A percentile compares a stretch with the other conserved stretches of the same genome.
Evolutionary conservation across 2,113 vertebrate species (phyloP).

Genomic region (Xerus inauris): DNA sequence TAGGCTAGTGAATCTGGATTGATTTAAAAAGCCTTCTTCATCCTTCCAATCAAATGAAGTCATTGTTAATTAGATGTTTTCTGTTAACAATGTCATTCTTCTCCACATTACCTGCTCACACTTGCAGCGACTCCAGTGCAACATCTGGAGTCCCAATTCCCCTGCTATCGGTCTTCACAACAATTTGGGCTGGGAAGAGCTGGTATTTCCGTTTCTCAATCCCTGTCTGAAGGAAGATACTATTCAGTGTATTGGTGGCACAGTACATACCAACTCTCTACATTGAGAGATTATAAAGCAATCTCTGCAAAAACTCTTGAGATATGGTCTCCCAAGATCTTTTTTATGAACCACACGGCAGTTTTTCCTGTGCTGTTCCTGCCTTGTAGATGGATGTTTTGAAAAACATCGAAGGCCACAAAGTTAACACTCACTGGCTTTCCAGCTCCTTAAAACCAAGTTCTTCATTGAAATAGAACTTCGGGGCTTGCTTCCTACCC

Average conservation of each 20-base stretch:
- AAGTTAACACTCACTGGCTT: not conserved
- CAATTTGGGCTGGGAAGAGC: not conserved
- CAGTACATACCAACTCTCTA: not conserved
- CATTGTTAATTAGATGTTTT: constrained; percentile 86
- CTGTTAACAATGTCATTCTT: constrained; percentile 82
- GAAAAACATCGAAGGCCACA: not conserved
- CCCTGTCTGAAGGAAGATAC: constrained; percentile 37
- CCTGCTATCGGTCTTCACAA: constrained; percentile 39
- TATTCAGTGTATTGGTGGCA: not conserved
- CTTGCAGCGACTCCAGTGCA: constrained; percentile 64
- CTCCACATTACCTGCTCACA: constrained; percentile 80
- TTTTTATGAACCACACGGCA: not conserved
- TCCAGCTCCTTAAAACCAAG: not conserved
- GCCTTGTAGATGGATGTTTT: not conserved
- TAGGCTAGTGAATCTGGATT: constrained; percentile 86
- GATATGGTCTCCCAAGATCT: not conserved
- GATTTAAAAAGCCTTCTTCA: constrained; percentile 85
- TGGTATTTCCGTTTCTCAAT: constrained; percentile 40
- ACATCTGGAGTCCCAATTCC: constrained; percentile 63
- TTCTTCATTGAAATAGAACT: not conserved
- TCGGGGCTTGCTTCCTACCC: not conserved
- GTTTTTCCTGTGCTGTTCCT: not conserved
- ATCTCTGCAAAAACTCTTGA: not conserved
- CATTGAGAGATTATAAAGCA: constrained; percentile 25
- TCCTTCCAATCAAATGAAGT: constrained; percentile 86